Evolutionary conservation across 2,113 vertebrate species (phyloP), one percentile per base, ranked within the genome.

Genomic region (Passer domesticus): DNA sequence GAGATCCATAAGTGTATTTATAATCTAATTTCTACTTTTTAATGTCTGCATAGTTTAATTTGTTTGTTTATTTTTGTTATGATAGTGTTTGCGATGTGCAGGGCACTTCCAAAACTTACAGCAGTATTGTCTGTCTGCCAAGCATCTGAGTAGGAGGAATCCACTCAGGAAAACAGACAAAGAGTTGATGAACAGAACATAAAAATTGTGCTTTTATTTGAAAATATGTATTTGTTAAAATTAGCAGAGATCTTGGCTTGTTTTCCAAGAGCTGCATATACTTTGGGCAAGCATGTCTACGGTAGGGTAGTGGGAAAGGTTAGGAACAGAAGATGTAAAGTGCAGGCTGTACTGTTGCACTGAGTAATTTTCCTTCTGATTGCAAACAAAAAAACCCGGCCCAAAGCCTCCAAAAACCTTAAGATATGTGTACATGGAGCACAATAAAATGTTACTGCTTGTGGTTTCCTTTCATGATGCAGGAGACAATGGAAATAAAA

Each of bases 401-500:
- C 41, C 30, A 80, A 85, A 74, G 44, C 33, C 50, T 85, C 35
- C 39, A 47, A 56, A 89, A 87, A 39, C 5, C 16, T 62, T 25
- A 83, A 67, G 23, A 43, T 80, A 37, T 78, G 30, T 21, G 75
- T 67, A 52, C 2, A 4, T 21, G 43, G 5, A 80, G 52, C 43
- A 33, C 13, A 23, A 22, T 68, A 37, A 91, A 90, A 75, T 53
- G 56, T 47, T 88, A 23, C 41, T 86, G 33, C 47, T 49, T 78
- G 28, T 72, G 69, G 43, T 56, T 94, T 93, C 60, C 52, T 88
- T 86, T 87, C 44, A 58, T 68, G 89, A 60, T 72, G 59, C 39
- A 80, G 88, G 76, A 83, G 88, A 86, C 76, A 78, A 62, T 8
- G 37, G 59, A 94, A 90, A 87, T 89, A 93, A 96, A 95, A 81